These are phyloP conservation scores for Ophion ellenae DNA, from an alignment of 2,888 invertebrate species.

Conservation along the genomic window DNA sequence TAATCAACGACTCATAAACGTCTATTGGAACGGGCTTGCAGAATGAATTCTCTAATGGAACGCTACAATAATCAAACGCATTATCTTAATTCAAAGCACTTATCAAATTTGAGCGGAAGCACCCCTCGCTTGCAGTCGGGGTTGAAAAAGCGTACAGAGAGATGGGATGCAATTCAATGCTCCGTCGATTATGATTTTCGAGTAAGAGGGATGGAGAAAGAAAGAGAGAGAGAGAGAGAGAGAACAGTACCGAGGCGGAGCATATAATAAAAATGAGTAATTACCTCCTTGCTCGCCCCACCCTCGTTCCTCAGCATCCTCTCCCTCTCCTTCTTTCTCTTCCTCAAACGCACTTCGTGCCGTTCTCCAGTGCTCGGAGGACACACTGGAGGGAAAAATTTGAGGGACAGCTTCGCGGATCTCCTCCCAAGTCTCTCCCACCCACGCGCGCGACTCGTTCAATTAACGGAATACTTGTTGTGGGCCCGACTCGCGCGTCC, in stretches of 20 bases:
- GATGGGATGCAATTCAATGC: constrained; percentile 9
- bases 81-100: too few relatives aligned
- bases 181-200: constrained; percentile 38
- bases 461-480: constrained; percentile 82
- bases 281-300: constrained; percentile 81
- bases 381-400: constrained; percentile 44
- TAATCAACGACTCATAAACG: too few relatives aligned
- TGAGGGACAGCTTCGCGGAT: constrained; percentile 51
- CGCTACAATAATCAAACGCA: too few relatives aligned
- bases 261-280: constrained; percentile 84
- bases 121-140: not conserved
- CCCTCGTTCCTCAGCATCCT: constrained; percentile 53
- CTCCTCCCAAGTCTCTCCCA: constrained; percentile 48
- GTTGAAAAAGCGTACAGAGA: too few relatives aligned
- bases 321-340: constrained; percentile 17
- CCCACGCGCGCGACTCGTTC: constrained; percentile 79
- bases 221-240: constrained; percentile 35
- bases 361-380: constrained; percentile 17
- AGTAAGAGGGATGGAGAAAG: not conserved
- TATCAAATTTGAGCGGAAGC: not conserved
- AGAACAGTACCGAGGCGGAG: constrained; percentile 75
- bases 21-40: too few relatives aligned
- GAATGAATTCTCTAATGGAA: too few relatives aligned
- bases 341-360: not conserved
- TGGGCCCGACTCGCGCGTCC: constrained; percentile 72